Evolutionary conservation across 2,888 invertebrate species (phyloP).

Genomic region (Elysia crispata): DNA sequence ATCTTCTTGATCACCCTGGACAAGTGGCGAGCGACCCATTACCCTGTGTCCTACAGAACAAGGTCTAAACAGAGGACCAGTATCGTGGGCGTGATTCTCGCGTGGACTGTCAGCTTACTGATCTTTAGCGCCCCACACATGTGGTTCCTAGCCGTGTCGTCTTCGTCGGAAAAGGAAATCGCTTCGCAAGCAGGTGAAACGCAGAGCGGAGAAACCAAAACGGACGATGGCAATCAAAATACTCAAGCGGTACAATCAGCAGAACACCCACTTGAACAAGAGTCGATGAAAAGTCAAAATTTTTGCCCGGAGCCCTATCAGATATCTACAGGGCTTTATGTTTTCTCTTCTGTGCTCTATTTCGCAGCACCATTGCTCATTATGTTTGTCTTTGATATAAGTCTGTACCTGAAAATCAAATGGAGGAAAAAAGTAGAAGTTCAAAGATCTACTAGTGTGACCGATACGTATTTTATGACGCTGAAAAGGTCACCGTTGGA

Average conservation of each 20-base stretch:
- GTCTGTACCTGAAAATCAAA: constrained; percentile 66
- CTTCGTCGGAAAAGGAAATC: constrained; percentile 38
- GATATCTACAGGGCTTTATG: constrained; percentile 20
- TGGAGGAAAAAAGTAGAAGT: constrained; percentile 66
- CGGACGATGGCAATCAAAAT: not conserved
- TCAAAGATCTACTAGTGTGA: constrained; percentile 60
- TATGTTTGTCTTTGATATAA: constrained; percentile 61
- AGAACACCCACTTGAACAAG: not conserved
- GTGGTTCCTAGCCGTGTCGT: constrained; percentile 52
- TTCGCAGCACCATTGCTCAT: constrained; percentile 62
- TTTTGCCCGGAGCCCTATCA: constrained; percentile 42
- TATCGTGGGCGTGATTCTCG: constrained; percentile 54
- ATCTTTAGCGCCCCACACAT: constrained; percentile 62
- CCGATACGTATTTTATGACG: constrained; percentile 62
- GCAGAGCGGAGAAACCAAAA: not conserved
- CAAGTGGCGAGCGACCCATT: constrained; percentile 70
- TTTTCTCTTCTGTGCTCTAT: constrained; percentile 50
- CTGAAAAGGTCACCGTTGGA: constrained; percentile 43
- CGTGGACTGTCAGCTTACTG: constrained; percentile 63
- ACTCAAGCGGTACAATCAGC: not conserved
- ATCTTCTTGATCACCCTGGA: constrained; percentile 68
- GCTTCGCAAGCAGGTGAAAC: not conserved
- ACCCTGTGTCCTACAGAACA: constrained; percentile 69
- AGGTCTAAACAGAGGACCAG: constrained; percentile 62
- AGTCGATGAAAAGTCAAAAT: not conserved